Evolutionary conservation across 2,888 invertebrate genomes (phyloP).

Genomic region (Chalcosyrphus nemorum): DNA sequence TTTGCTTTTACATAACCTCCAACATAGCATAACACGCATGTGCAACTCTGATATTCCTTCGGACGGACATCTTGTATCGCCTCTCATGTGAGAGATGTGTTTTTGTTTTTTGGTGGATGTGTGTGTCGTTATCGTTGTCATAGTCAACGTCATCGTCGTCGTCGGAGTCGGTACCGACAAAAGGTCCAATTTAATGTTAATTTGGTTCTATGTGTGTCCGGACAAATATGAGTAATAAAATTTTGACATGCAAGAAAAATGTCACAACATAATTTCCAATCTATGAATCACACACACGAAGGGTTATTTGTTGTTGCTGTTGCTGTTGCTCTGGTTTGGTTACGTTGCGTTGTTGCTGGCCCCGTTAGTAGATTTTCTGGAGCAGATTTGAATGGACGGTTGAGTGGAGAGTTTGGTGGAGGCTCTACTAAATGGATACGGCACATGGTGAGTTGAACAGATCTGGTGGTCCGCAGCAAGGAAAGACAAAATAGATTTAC

Average conservation of each 20-base stretch:
- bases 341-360: neutral
- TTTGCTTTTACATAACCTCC: constrained; percentile 70
- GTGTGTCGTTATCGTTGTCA: constrained; percentile 53
- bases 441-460: constrained; percentile 61
- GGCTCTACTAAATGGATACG: constrained; percentile 64
- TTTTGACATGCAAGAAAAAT: constrained; percentile 76
- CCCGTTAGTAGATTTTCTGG: constrained; percentile 45
- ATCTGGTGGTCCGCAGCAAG: constrained; percentile 45
- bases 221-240: constrained; percentile 75
- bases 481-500: neutral
- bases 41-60: constrained; percentile 13
- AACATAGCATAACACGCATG: constrained; percentile 66
- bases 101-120: constrained; percentile 42
- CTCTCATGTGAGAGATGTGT: constrained; percentile 31
- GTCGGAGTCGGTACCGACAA: constrained; percentile 60
- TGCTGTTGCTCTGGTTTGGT: constrained; percentile 27
- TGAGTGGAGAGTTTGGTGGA: constrained; percentile 34
- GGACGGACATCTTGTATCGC: constrained; percentile 34
- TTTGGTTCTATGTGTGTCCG: constrained; percentile 74
- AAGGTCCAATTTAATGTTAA: constrained; percentile 74
- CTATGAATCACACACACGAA: constrained; percentile 75
- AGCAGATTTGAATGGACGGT: constrained; percentile 43
- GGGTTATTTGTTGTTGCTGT: constrained; percentile 52
- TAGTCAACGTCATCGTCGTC: neutral
- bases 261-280: constrained; percentile 76